phyloP scores from a whole-genome alignment of 2,113 vertebrate genomes.

The Eleginops maclovinus region DNA sequence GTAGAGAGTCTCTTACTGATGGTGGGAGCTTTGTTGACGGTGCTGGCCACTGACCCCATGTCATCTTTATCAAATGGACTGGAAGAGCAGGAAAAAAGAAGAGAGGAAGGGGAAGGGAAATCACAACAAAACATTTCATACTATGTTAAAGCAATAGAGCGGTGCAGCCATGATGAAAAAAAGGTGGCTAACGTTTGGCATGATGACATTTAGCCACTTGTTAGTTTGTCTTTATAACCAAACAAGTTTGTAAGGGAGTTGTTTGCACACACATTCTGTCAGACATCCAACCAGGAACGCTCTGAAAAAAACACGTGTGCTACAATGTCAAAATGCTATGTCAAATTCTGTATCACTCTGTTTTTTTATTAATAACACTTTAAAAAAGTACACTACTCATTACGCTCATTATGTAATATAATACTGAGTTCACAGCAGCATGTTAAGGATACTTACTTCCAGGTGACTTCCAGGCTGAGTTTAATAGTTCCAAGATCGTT shows the following conservation, averaged over 20 bases:
- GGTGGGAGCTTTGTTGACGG: constrained; percentile 90
- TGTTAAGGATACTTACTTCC: constrained; percentile 89
- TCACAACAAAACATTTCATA: background rate
- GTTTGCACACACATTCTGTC: too few species aligned
- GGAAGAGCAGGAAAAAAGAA: background rate
- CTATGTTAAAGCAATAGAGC: background rate
- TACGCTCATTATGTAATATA: background rate
- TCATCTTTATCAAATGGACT: constrained; percentile 98
- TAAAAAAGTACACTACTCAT: background rate
- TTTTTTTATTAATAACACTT: background rate
- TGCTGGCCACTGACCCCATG: constrained; percentile 87
- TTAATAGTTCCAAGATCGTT: constrained; percentile 98
- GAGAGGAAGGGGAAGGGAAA: background rate
- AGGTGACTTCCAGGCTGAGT: constrained; percentile 95
- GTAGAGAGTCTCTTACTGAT: constrained; percentile 95
- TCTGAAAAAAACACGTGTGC: too few species aligned
- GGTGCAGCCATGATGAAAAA: too few species aligned
- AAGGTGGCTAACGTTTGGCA: too few species aligned
- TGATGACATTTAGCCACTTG: too few species aligned
- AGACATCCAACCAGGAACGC: too few species aligned
- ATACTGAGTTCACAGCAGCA: background rate
- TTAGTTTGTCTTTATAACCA: too few species aligned
- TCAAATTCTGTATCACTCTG: background rate
- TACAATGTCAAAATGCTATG: too few species aligned
- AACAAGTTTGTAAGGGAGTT: too few species aligned